Conservation (phyloP, 2,888 invertebrate species). For the Zhuqinia jingwanae region DNA sequence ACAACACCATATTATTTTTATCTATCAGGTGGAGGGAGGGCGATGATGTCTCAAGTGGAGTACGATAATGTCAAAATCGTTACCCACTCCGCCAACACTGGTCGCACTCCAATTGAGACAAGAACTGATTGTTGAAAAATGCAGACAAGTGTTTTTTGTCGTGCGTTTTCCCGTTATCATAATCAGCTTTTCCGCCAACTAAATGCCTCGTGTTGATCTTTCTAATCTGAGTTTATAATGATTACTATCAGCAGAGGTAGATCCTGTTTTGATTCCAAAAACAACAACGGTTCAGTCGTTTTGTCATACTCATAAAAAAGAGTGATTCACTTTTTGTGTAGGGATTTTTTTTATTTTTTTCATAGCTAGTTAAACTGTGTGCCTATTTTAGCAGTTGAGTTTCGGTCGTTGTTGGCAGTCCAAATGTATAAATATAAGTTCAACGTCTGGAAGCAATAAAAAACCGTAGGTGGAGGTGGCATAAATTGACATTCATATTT, state of each 20-base stretch:
- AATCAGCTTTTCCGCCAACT: constrained; percentile 45
- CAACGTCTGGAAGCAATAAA: constrained; percentile 69
- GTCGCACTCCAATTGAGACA: constrained; percentile 13
- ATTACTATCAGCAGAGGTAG: constrained; percentile 33
- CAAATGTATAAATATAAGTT: constrained; percentile 55
- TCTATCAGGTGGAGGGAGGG: neutral
- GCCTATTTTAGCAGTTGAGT: neutral
- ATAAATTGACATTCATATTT: constrained; percentile 38
- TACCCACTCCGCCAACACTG: constrained; percentile 27
- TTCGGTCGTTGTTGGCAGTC: neutral
- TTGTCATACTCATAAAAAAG: neutral
- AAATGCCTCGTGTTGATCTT: constrained; percentile 55
- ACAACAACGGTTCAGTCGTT: constrained; percentile 7
- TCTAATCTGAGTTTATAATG: constrained; percentile 44
- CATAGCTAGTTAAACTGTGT: too few relatives aligned
- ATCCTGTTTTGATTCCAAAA: constrained; percentile 37
- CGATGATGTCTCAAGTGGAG: constrained; percentile 27
- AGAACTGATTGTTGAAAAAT: neutral
- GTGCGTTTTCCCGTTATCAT: constrained; percentile 52
- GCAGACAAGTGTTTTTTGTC: constrained; percentile 57
- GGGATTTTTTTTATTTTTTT: neutral
- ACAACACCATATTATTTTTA: constrained; percentile 34
- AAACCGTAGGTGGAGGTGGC: constrained; percentile 65
- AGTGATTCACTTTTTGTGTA: neutral
- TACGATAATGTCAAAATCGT: constrained; percentile 42